Evolutionary conservation across 1,140 invertebrate genomes (phyloP).

Genomic region (Mamestra configurata): DNA sequence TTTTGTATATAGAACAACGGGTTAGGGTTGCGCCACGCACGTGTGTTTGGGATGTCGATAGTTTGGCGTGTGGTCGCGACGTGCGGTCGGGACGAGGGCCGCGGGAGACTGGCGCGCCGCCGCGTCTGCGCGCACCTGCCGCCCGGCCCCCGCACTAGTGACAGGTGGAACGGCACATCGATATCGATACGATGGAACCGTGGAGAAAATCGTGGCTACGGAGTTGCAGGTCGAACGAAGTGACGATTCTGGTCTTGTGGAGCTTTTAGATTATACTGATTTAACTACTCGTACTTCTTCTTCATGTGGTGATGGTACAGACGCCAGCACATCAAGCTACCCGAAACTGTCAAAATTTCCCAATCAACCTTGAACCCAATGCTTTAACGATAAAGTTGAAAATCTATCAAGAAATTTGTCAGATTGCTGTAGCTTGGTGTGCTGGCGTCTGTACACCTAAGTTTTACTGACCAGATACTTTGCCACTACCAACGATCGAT

Average conservation of each 20-base stretch:
- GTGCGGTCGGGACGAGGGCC: slow-evolving; percentile 75
- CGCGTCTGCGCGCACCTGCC: slow-evolving; percentile 83
- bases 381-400: no score
- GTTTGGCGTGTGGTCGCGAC: slow-evolving; percentile 66
- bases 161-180: slow-evolving; percentile 74
- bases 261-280: no score
- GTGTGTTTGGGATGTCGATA: slow-evolving; percentile 69
- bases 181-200: slow-evolving; percentile 70
- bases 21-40: slow-evolving; percentile 82
- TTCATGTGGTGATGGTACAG: no score
- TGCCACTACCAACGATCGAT: no score
- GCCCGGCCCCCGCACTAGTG: slow-evolving; percentile 83
- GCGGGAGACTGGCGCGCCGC: slow-evolving; percentile 85
- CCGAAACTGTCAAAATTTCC: no score
- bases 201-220: background rate
- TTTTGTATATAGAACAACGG: slow-evolving; percentile 77
- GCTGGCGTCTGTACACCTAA: no score
- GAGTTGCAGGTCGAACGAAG: background rate
- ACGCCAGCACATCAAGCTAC: no score
- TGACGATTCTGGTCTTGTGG: background rate
- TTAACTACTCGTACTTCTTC: no score
- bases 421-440: no score
- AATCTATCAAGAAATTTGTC: no score
- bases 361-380: no score
- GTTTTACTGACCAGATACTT: no score